Evolutionary conservation across 2,888 invertebrate genomes (phyloP), one percentile per base, ranked within the genome.

Genomic region (Enchytraeus crypticus): DNA sequence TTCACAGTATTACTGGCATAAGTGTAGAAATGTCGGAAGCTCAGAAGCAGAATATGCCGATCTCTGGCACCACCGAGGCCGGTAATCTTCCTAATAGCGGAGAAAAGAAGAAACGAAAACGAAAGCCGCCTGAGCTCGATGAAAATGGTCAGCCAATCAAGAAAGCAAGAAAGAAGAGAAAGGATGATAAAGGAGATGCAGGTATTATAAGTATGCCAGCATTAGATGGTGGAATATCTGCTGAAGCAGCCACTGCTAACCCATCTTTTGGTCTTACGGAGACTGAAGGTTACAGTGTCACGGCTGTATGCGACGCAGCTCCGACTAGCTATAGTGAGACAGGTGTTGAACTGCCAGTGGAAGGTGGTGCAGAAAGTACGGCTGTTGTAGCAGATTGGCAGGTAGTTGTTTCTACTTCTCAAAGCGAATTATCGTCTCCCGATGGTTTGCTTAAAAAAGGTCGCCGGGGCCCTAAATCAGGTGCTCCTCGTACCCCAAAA

Each of bases 31-130:
- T 11, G 47, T 33, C 26, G 18, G 21, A 38, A n/a, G 5, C 23
- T 18, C n/a, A 5, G 8, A n/a, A 21, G 5, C 23, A 34, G 8
- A 18, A 5, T 8, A 30, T 14, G 18, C n/a, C 32, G 14, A 30
- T 5, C 14, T 26, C 27, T 14, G 49, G 49, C 11, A 11, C 23
- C 18, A 14, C 11, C 18, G 23, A 23, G 8, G 26, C 45, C 27
- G 29, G 27, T 11, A 56, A 5, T 27, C 4, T 11, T 14, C 23
- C 45, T 5, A 4, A 11, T 38, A 26, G 14, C 14, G 1, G 29
- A 5, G 51, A 51, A 23, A 46, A 51, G 32, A 61, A 57, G 33
- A 57, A 56, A 38, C 8, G 61, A 27, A 61, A 61, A 49, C 27
- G 45, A 2, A 34, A 23, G 14, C 26, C 34, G 11, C 33, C 33